Evolutionary conservation across 2,113 vertebrate genomes (phyloP).

Genomic region (Caretta caretta): DNA sequence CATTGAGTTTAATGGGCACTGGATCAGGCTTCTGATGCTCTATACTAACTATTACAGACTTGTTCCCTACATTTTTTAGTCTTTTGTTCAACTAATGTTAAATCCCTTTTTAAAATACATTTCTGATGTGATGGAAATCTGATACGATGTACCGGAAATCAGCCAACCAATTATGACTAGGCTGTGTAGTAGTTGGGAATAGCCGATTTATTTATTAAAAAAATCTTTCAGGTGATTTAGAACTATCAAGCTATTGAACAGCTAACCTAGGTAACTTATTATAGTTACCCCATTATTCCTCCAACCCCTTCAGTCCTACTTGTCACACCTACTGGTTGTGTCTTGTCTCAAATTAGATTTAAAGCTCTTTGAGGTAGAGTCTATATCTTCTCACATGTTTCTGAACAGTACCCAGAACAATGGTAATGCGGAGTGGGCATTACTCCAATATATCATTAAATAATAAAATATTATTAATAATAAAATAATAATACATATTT

Average conservation of each 20-base stretch:
- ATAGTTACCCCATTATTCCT: background rate
- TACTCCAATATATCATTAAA: background rate
- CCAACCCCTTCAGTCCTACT: background rate
- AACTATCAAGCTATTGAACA: background rate
- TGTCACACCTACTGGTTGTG: background rate
- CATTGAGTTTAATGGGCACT: background rate
- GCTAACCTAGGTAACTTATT: background rate
- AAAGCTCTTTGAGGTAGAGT: background rate
- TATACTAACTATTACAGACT: background rate
- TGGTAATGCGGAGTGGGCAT: background rate
- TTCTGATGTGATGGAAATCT: background rate
- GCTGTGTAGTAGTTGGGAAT: background rate
- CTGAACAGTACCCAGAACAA: background rate
- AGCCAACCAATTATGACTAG: background rate
- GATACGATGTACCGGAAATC: background rate
- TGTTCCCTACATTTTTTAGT: background rate
- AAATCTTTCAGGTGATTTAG: background rate
- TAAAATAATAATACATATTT: background rate
- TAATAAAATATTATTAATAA: background rate
- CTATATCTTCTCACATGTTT: background rate
- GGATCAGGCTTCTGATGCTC: background rate
- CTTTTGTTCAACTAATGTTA: background rate
- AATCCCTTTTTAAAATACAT: background rate
- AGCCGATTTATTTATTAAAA: background rate
- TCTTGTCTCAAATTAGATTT: background rate